phyloP scores from a whole-genome alignment of 2,113 vertebrate genomes.

The Tragulus kanchil region DNA sequence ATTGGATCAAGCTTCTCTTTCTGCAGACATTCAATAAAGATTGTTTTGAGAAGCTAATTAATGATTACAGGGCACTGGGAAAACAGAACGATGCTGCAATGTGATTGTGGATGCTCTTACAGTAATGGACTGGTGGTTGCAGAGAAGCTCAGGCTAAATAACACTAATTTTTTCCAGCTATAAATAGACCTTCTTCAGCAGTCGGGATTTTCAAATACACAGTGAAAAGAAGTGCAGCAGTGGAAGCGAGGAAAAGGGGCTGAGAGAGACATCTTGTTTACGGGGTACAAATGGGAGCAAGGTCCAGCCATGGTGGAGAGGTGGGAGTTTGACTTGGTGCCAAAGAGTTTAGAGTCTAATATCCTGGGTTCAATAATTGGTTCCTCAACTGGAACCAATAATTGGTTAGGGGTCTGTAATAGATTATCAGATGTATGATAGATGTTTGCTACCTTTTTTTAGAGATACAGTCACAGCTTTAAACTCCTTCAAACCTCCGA shows the following conservation, averaged over 20 bases:
- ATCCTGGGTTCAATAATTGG: background rate
- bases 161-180: slow-evolving; percentile 64
- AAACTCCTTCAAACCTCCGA: background rate
- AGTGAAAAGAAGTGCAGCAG: background rate
- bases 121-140: slow-evolving; percentile 31
- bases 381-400: background rate
- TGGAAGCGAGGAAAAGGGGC: background rate
- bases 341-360: background rate
- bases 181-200: slow-evolving; percentile 69
- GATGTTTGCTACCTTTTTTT: background rate
- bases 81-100: background rate
- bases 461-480: background rate
- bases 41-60: slow-evolving; percentile 59
- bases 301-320: background rate
- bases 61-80: slow-evolving; percentile 44
- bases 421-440: background rate
- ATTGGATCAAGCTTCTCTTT: background rate
- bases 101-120: slow-evolving; percentile 17
- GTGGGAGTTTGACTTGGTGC: background rate
- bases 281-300: background rate
- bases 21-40: background rate
- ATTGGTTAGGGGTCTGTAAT: background rate
- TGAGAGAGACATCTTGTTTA: background rate
- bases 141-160: slow-evolving; percentile 55
- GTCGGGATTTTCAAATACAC: background rate